Base-by-base conservation (phyloP, 2,797 vertebrate species). In the Spinus pinus region DNA sequence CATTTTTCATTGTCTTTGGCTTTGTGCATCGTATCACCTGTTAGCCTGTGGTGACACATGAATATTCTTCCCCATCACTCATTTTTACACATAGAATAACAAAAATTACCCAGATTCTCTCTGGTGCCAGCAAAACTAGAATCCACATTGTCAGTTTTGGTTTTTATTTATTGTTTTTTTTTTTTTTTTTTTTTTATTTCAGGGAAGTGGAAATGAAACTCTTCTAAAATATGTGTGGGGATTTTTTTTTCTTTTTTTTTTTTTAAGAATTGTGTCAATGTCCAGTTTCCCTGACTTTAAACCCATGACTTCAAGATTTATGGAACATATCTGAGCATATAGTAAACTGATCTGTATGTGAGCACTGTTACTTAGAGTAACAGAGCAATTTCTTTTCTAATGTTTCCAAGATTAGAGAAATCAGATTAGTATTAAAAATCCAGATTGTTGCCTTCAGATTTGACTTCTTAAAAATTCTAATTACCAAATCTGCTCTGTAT, bases 191-290 rank as follows among this genome's bases (percentile, higher is more conserved):
- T 10, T 10, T 37, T 37, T 5, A 13, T 69, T 47, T 74, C 10
- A 30, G 7, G 3, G 51, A 66, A 58, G 27, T 28, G 12, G 12
- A 77, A 86, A 31, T 14, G 1, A 5, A 73, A 35, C 22, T 77
- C 10, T 46, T 44, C 10, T 65, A 21, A 77, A 94, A 73, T 42
- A 23, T 0, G 3, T 24, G 4, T 56, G 41, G 18, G 14, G 14
- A 39, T 8, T 9, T 42, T 42, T 42, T 17, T 42, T 41, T 33
- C n/a, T 42, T 31, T 10, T 11, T 16, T 3, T 54, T 13, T 41
- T 69, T 33, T 37, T 0, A 35, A 37, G 31, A 64, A 54, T 35
- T 49, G 2, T 51, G 10, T 65, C 1, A 9, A 39, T 58, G 3
- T 39, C 30, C 7, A 4, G 2, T 75, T 84, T 69, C 5, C 10